Evolutionary conservation across 2,113 vertebrate species (phyloP), one percentile per base, ranked within the genome.

Genomic region (Scophthalmus maximus): DNA sequence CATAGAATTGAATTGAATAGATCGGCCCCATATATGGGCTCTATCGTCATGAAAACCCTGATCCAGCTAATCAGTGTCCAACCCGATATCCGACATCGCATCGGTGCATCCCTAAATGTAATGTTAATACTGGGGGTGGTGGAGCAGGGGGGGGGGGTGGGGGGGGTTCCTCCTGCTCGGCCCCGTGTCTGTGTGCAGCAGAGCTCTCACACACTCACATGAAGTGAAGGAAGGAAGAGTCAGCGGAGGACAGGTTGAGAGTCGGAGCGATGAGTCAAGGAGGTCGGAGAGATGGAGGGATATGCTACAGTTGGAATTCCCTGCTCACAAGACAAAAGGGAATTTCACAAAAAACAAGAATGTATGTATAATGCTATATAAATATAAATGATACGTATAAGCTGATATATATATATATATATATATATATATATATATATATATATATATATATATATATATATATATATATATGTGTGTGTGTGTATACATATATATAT

Each of bases 321-420:
- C 79, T 69, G 65, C 74, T 89, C 68, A 67, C 67, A 65, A 75
- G 49, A 83, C 73, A 79, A 88, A 90, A 87, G 88, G 91, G 86
- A 90, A 84, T 89, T 73, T 59, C 58, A 46, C 76, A 73, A 85
- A 73, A 85, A 85, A 87, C 84, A 80, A 88, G 91, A 93, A 93
- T 93, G 90, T 93, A 93, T 92, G 91, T 92, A 89, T 86, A 88
- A 84, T 80, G 68, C 63, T 83, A 83, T 82, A 88, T 86, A 78
- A 78, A 90, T 89, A 86, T 79, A 86, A 87, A 88, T 88, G 59
- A 91, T 82, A 83, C 38, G 62, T 81, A 89, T 89, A 93, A 89
- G 89, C 88, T 92, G 82, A 90, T 87, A 87, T 90, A 87, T 88
- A 88, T 50, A 29, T 22, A 73, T 75, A 82, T 74, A 83, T 81